phyloP scores from a whole-genome alignment of 2,797 vertebrate genomes.

The Pitangus sulphuratus region DNA sequence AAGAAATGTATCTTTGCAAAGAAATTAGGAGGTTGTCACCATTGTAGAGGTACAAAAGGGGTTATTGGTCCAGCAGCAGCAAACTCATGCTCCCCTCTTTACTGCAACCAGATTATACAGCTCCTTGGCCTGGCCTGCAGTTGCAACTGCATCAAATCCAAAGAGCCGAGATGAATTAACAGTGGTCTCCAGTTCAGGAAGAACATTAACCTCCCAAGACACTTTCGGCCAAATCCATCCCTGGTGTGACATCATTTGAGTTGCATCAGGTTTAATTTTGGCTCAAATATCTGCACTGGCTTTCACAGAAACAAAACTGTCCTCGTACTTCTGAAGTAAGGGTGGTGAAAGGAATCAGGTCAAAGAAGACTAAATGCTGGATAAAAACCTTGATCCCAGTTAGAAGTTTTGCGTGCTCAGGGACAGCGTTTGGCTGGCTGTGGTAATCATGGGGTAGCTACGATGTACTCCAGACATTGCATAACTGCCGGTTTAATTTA shows the following conservation, averaged over 20 bases:
- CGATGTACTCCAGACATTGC: conserved; percentile 5
- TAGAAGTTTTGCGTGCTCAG: background rate
- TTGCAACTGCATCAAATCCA: background rate
- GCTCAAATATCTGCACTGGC: background rate
- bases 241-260: background rate
- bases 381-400: conserved; percentile 26
- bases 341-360: conserved; percentile 16
- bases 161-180: background rate
- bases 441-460: background rate
- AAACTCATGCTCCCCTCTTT: rapidly evolving
- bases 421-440: conserved; percentile 9
- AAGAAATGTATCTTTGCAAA: background rate
- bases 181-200: background rate
- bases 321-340: background rate
- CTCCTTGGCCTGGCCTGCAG: background rate
- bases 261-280: conserved; percentile 16
- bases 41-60: background rate
- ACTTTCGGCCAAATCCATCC: background rate
- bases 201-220: background rate
- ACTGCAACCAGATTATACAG: background rate
- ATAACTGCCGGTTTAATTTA: background rate
- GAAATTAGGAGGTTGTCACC: background rate
- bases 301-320: background rate
- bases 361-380: conserved; percentile 17
- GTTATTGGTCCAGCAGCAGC: background rate